Conservation (phyloP, 2,888 invertebrate genomes). For the Pseudolycoriella hygida region DNA sequence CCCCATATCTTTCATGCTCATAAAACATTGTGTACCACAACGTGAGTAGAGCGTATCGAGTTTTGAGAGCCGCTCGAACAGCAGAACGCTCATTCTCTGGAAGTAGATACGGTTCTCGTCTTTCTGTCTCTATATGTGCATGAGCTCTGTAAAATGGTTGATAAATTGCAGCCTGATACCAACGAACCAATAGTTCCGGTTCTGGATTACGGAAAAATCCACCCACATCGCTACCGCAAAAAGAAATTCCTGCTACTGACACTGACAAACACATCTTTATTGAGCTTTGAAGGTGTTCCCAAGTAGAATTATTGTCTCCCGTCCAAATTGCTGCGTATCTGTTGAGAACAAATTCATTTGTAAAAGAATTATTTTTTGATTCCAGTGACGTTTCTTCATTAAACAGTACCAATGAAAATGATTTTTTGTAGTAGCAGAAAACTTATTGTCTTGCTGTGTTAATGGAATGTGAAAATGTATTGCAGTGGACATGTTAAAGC, state of each 20-base stretch:
- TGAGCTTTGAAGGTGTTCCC: constrained; percentile 74
- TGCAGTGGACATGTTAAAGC: no score
- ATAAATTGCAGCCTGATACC: constrained; percentile 92
- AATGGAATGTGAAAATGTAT: no score
- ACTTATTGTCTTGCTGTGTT: no score
- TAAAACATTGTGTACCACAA: constrained; percentile 69
- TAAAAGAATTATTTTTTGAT: no score
- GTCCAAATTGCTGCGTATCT: constrained; percentile 90
- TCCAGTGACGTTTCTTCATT: no score
- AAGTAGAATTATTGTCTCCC: constrained; percentile 91
- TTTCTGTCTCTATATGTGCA: constrained; percentile 91
- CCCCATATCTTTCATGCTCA: constrained; percentile 66
- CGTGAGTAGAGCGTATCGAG: constrained; percentile 78
- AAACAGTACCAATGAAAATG: no score
- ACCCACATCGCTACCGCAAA: constrained; percentile 90
- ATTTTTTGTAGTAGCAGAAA: no score
- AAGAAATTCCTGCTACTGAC: constrained; percentile 71
- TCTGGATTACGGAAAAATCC: constrained; percentile 98
- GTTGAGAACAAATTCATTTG: no score
- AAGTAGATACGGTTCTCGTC: constrained; percentile 93
- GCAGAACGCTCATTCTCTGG: constrained; percentile 44
- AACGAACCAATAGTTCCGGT: constrained; percentile 71
- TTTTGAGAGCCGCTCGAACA: constrained; percentile 53
- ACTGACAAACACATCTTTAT: constrained; percentile 88
- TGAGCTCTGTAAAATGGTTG: constrained; percentile 93